Base-by-base conservation (phyloP, 2,113 vertebrate species). In the Lophura nycthemera region DNA sequence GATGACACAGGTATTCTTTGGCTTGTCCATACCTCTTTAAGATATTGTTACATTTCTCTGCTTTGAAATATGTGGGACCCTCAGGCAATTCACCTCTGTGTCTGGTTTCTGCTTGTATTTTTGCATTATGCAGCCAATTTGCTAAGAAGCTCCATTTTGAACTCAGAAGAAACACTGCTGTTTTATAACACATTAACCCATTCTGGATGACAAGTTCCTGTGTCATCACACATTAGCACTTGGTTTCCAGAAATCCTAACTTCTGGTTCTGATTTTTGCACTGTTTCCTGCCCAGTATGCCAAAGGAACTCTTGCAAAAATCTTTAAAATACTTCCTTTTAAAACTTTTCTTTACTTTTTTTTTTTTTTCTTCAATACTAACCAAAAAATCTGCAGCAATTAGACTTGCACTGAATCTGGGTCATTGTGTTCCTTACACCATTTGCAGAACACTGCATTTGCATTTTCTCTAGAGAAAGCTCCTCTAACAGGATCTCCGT, bases 41-140 rank as follows among this genome's bases (percentile, higher is more conserved):
- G 96, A 92, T 87, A 96, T 83, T 96, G 96, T 97, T 97, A 96
- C 88, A 76, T 73, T 97, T 94, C 82, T 92, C 20, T 65, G 65
- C 92, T 89, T 92, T 93, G 91, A 97, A 97, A 97, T 96, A 97
- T 94, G 97, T 57, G 89, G 94, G 80, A 66, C 66, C 97, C 96
- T 95, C 30, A 16, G 97, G 97, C 96, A 86, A 47, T 83, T 95
- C 91, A 83, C 88, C 86, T 96, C 83, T 91, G 43, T 50, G 85
- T 93, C 93, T 97, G 48, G 42, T 93, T 96, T 91, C 92, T 95
- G 88, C 96, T 93, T 81, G 90, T 67, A 87, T 66, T 93, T 85
- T 67, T 89, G 75, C 77, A 81, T 81, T 71, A 85, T 69, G 88
- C 61, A 89, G 88, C 48, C 66, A 70, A 88, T 73, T 95, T 83